Base-by-base conservation (phyloP, 2,797 vertebrate genomes). In the Anomalospiza imberbis region DNA sequence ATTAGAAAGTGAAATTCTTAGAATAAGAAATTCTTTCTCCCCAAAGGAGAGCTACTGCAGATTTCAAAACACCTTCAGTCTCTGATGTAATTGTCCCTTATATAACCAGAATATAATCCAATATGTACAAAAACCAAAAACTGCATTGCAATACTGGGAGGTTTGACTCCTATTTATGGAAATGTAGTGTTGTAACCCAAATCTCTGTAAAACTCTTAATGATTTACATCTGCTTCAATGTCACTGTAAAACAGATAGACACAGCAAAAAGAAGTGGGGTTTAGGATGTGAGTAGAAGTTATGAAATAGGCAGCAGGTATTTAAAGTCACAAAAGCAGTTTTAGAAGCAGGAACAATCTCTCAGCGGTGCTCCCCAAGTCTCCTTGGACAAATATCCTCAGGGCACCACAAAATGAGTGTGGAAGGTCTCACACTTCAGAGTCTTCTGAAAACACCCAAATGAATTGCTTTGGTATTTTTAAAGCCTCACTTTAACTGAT, bases 401-500 rank as follows among this genome's bases (percentile, higher is more conserved):
- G 42, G 42, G 45, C 14, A 10, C 22, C 13, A 58, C 6, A 28
- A 3, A 7, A 18, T 0, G 2, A 55, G 19, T 0, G 1, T 12
- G 11, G 12, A 44, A n/a, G 17, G 4, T 4, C 55, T 31, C n/a
- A 72, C 25, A 25, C 12, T 9, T 2, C 0, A 5, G 13, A 24
- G 9, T 1, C 53, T 32, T n/a, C 36, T 15, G 14, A 40, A 72
- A 89, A 58, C 19, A 70, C 7, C 19, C 51, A 34, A 38, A 24
- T 3, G 18, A 71, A 53, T 17, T 10, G 2, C 3, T 3, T 26
- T 14, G 2, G 2, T 9, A 31, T 25, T 32, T 18, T 36, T 34
- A 45, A 19, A 76, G 5, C 26, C 62, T 7, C 15, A 7, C 1
- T 40, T 67, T 17, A 36, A 40, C 16, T 1, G 1, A 8, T 12